Conservation (phyloP, 2,797 vertebrate genomes). For the Acipenser transmontanus region DNA sequence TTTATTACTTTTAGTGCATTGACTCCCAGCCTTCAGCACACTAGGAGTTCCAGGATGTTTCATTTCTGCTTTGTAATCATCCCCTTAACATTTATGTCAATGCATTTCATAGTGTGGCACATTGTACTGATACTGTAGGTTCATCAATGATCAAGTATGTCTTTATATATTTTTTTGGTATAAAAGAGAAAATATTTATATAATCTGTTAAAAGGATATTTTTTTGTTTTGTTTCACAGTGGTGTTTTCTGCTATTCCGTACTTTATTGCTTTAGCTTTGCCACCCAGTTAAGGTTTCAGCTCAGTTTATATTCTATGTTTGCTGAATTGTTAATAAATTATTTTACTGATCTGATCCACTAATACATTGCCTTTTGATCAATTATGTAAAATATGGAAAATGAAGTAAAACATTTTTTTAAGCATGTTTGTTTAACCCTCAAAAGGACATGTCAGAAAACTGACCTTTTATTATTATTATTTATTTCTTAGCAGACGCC, state of each 20-base stretch:
- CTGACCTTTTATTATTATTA: no score
- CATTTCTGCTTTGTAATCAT: conserved; percentile 21
- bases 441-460: no score
- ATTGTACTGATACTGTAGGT: no score
- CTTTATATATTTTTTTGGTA: no score
- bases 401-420: no score
- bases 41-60: conserved; percentile 14
- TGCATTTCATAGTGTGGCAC: neutral
- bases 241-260: neutral
- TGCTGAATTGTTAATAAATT: neutral
- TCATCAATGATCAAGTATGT: no score
- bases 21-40: conserved; percentile 18
- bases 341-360: neutral
- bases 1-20: conserved; percentile 9
- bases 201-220: neutral
- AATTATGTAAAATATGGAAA: no score
- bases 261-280: conserved; percentile 4
- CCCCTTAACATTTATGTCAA: conserved; percentile 13
- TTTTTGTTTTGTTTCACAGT: neutral
- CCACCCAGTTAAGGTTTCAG: neutral
- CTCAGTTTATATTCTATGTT: neutral
- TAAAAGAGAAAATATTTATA: neutral
- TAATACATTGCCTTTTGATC: no score
- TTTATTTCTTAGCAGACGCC: no score
- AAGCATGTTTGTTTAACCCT: no score